Percentiles rank a stretch among this genome's conserved stretches.
phyloP scores from a whole-genome alignment of 2,888 invertebrate genomes.

The Hydriomena furcata region DNA sequence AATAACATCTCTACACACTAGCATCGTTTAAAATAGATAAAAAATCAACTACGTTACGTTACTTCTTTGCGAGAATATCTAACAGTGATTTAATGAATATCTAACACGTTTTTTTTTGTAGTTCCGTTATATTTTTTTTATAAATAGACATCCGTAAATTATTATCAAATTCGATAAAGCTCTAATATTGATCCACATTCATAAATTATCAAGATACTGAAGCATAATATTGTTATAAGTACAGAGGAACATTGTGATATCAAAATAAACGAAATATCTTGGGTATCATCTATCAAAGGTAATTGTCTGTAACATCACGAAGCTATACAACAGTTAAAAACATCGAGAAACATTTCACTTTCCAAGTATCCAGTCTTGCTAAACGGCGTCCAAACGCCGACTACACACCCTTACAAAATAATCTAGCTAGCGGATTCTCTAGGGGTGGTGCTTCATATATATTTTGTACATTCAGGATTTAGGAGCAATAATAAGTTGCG shows the following conservation, averaged over 20 bases:
- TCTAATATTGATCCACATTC: constrained; percentile 82
- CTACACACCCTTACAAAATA: constrained; percentile 57
- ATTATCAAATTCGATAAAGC: constrained; percentile 84
- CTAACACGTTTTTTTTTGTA: constrained; percentile 49
- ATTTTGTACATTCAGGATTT: constrained; percentile 78
- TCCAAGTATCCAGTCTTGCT: constrained; percentile 50
- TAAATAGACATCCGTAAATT: constrained; percentile 79
- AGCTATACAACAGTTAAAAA: constrained; percentile 41
- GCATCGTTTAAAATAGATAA: constrained; percentile 77
- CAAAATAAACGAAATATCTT: constrained; percentile 25
- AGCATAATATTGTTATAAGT: constrained; percentile 40
- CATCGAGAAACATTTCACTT: constrained; percentile 40
- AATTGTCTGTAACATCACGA: constrained; percentile 30
- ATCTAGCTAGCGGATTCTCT: constrained; percentile 66
- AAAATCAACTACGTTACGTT: constrained; percentile 66
- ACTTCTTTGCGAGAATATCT: constrained; percentile 65
- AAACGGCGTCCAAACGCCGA: constrained; percentile 45
- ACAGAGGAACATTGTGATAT: constrained; percentile 45
- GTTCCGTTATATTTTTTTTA: constrained; percentile 52
- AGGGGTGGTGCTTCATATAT: constrained; percentile 50
- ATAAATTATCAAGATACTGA: constrained; percentile 57
- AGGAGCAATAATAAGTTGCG: constrained; percentile 53
- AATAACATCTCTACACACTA: constrained; percentile 63
- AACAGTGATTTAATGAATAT: constrained; percentile 65
- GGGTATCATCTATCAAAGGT: constrained; percentile 16